Base-by-base conservation (phyloP, 2,888 invertebrate species). In the Dolichomitus sp. region DNA sequence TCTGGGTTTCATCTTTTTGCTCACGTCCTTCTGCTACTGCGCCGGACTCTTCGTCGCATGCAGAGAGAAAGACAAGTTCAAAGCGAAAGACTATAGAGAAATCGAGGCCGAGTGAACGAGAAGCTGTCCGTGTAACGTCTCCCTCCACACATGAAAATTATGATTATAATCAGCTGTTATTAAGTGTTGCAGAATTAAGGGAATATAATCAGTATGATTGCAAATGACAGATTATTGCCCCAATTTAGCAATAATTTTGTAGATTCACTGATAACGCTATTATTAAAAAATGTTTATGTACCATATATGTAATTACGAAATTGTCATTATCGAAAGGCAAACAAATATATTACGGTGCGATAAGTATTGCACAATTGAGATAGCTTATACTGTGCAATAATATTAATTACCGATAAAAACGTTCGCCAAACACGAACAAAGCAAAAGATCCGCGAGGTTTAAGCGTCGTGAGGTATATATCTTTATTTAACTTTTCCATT, bases 11-110 rank as follows among this genome's bases (percentile, higher is more conserved):
- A 94, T 96, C 45, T 89, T 96, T 30, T 93, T 95, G 7, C 89
- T 96, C 50, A 94, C 95, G 17, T 94, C 94, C 23, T 94, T 94
- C 63, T 95, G 95, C 87, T 96, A 96, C 87, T 95, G 95, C 83
- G 95, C 94, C 63, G 96, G 96, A 19, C 90, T 96, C 66, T 90
- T 95, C 77, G 93, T 95, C n/a, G 94, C 95, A 23, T 96, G 94
- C 91, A 94, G 91, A 80, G 93, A 94, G 85, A 92, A 93, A 37
- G 87, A 93, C 61, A 93, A 90, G 66, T 95, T 94, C 87, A 93
- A 93, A 87, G 89, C 88, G 23, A 93, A 93, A 68, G 85, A 87
- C 45, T 87, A 88, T 52, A 81, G 75, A 5, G 84, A 84, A 76
- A 78, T 88, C 17, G 81, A 84, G 57, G 78, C 82, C 45, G 82